These are phyloP conservation scores for Dastarcus helophoroides DNA, from an alignment of 2,888 invertebrate species.

Conservation along the genomic window DNA sequence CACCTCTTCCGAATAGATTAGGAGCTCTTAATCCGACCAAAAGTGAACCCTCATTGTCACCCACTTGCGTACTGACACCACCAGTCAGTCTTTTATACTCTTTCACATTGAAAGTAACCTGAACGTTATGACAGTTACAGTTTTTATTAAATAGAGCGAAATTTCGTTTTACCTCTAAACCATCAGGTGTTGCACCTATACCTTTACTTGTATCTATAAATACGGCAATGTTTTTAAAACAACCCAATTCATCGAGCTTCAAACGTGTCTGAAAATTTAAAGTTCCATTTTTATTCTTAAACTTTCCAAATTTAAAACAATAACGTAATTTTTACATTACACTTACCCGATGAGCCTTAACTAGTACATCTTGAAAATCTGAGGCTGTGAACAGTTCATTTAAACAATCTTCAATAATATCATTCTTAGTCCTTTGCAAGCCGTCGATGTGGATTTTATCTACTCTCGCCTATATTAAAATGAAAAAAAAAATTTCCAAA, in stretches of 20 bases:
- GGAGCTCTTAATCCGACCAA: slow-evolving; percentile 64
- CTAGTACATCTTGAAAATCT: slow-evolving; percentile 76
- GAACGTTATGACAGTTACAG: slow-evolving; percentile 16
- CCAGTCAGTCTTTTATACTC: slow-evolving; percentile 77
- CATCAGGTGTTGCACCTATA: slow-evolving; percentile 61
- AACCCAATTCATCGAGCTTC: slow-evolving; percentile 72
- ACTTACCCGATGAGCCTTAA: slow-evolving; percentile 51
- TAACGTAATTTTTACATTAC: slow-evolving; percentile 3
- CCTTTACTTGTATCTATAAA: slow-evolving; percentile 81
- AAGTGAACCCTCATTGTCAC: slow-evolving; percentile 84
- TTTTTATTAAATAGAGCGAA: slow-evolving; percentile 1
- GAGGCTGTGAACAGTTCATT: slow-evolving; percentile 70
- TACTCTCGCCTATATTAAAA: slow-evolving; percentile 56
- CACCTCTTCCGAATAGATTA: slow-evolving; percentile 81
- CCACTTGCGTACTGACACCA: slow-evolving; percentile 75
- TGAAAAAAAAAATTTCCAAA: slow-evolving; percentile 5
- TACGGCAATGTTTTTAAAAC: slow-evolving; percentile 78
- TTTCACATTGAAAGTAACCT: slow-evolving; percentile 78
- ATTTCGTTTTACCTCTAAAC: slow-evolving; percentile 54
- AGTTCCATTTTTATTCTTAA: slow-evolving; percentile 10
- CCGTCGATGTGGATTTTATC: slow-evolving; percentile 81
- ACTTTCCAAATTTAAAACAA: too few species aligned
- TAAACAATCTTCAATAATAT: slow-evolving; percentile 69
- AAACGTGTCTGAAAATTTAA: slow-evolving; percentile 49
- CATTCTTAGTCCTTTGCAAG: slow-evolving; percentile 75